These are phyloP conservation scores for Eupsilia transversa DNA, from an alignment of 2,888 invertebrate genomes.

Conservation along the genomic window DNA sequence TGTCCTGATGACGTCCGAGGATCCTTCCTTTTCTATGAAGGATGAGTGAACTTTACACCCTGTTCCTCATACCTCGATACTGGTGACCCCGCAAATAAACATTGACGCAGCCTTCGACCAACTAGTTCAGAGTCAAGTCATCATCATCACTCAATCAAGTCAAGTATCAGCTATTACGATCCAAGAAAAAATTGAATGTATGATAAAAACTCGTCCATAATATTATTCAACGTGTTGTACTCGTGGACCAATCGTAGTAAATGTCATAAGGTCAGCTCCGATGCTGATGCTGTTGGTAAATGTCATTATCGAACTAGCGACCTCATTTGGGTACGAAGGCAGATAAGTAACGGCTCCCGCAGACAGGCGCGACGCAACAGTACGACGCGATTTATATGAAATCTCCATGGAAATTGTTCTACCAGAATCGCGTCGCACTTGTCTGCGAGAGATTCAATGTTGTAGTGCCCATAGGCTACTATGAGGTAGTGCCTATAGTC, in stretches of 20 bases:
- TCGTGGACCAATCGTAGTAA: constrained; percentile 18
- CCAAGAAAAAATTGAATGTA: neutral
- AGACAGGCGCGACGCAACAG: neutral
- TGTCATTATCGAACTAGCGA: constrained; percentile 31
- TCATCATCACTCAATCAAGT: neutral
- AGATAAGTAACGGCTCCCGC: constrained; percentile 1
- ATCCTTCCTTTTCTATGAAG: neutral
- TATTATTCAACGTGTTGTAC: neutral
- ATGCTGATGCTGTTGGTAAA: constrained; percentile 21
- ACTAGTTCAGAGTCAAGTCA: neutral
- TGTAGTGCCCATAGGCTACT: too few relatives aligned
- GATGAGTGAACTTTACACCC: neutral
- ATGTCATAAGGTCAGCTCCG: constrained; percentile 45
- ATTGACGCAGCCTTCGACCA: neutral
- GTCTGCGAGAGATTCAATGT: too few relatives aligned
- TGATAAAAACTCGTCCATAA: constrained; percentile 11
- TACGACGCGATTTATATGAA: too few relatives aligned
- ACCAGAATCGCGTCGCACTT: too few relatives aligned
- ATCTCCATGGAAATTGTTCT: too few relatives aligned
- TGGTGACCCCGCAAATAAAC: neutral
- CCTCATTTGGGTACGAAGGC: constrained; percentile 20
- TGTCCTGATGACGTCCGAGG: neutral
- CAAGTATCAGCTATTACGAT: neutral
- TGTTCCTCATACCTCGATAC: neutral
- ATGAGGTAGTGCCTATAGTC: too few relatives aligned